Percentiles rank a stretch among this genome's conserved stretches.
These are phyloP conservation scores for Reticulitermes lucifugus DNA, from an alignment of 2,888 invertebrate genomes.

Conservation along the genomic window DNA sequence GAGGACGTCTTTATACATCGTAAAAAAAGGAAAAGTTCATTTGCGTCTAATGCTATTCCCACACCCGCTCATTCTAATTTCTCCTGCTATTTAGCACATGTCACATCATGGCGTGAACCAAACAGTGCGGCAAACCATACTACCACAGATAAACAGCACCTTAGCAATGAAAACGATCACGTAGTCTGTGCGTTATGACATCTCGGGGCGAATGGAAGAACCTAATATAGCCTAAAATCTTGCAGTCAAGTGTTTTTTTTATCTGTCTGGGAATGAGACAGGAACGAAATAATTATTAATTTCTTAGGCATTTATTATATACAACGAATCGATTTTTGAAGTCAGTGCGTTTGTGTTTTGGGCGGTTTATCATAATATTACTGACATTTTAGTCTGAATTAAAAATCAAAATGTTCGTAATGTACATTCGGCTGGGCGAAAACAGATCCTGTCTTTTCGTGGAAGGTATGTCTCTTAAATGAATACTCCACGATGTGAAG, in stretches of 20 bases:
- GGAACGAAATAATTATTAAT: neutral
- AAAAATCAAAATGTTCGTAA: neutral
- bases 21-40: too few relatives aligned
- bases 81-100: too few relatives aligned
- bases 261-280: neutral
- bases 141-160: too few relatives aligned
- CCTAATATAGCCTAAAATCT: neutral
- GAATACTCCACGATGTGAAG: neutral
- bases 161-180: neutral
- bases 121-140: too few relatives aligned
- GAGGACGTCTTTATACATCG: too few relatives aligned
- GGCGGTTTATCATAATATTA: neutral
- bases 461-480: constrained; percentile 30
- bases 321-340: neutral
- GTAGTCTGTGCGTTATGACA: neutral
- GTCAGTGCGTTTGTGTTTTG: neutral
- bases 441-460: neutral
- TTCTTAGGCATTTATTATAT: neutral
- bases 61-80: too few relatives aligned
- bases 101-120: too few relatives aligned
- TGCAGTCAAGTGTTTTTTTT: constrained; percentile 1
- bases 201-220: neutral
- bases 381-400: neutral
- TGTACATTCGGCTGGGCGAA: neutral
- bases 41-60: too few relatives aligned